A percentile compares a stretch with the other conserved stretches of the same genome.
These are phyloP conservation scores for Prunella strophiata DNA, from an alignment of 2,797 vertebrate genomes.

Conservation along the genomic window DNA sequence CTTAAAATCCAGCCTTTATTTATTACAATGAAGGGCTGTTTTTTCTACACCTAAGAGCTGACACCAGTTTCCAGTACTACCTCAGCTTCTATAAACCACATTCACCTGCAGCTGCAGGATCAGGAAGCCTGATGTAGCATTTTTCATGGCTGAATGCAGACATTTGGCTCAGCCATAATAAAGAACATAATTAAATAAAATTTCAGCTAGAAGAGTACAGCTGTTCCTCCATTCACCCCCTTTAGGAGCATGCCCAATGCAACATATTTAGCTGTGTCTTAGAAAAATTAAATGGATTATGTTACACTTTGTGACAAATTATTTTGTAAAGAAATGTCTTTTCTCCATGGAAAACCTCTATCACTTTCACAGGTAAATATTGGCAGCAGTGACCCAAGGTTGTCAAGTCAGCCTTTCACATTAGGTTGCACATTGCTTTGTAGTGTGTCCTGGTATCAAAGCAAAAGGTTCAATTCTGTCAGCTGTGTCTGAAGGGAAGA, in stretches of 20 bases:
- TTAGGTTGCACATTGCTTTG: background rate
- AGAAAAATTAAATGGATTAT: background rate
- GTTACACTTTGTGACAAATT: background rate
- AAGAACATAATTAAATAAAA: background rate
- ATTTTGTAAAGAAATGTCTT: background rate
- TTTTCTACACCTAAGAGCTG: background rate
- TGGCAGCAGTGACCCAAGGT: background rate
- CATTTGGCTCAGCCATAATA: background rate
- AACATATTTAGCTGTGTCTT: background rate
- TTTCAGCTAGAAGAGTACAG: background rate
- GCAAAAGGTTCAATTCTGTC: background rate
- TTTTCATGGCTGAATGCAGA: background rate
- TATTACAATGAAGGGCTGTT: background rate
- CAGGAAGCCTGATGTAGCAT: background rate
- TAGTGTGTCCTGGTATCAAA: background rate
- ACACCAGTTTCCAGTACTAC: background rate
- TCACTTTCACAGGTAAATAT: background rate
- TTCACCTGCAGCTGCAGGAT: background rate
- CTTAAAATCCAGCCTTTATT: background rate
- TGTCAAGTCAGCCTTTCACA: background rate
- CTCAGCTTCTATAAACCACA: background rate
- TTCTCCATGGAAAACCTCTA: background rate
- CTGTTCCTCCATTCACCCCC: fast-evolving
- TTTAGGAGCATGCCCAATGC: background rate
- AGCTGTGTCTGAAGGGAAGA: background rate